Conservation (phyloP, 2,797 vertebrate genomes). For the Pelodytes ibericus region DNA sequence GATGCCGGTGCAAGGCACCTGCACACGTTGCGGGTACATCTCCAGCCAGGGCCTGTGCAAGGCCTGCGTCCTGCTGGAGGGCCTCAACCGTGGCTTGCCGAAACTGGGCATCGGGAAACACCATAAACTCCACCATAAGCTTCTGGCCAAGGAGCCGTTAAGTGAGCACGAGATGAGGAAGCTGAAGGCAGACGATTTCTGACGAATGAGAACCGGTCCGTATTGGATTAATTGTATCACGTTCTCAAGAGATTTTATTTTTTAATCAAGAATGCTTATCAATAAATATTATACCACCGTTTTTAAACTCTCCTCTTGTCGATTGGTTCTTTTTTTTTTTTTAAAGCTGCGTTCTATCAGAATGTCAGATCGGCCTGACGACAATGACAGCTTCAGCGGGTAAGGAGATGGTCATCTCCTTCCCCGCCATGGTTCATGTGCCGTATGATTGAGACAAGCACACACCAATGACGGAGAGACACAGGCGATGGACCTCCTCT, state of each 20-base stretch:
- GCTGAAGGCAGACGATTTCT: slow-evolving; percentile 73
- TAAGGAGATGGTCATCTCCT: no score
- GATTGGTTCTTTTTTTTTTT: no score
- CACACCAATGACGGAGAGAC: no score
- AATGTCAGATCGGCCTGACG: no score
- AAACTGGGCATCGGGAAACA: slow-evolving; percentile 86
- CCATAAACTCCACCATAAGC: slow-evolving; percentile 76
- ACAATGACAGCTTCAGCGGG: no score
- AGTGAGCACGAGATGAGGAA: slow-evolving; percentile 73
- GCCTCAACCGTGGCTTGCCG: slow-evolving; percentile 83
- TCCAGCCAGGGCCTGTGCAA: slow-evolving; percentile 87
- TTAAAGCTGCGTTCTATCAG: no score
- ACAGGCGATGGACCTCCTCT: no score
- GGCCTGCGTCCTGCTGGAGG: slow-evolving; percentile 86
- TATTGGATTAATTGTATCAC: neutral
- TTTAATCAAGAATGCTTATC: neutral
- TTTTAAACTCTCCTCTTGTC: neutral
- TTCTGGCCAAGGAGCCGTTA: slow-evolving; percentile 74
- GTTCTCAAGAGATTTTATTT: neutral
- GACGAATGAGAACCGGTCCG: slow-evolving; percentile 41
- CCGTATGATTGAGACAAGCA: no score
- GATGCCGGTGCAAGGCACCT: slow-evolving; percentile 74
- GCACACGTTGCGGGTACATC: slow-evolving; percentile 84
- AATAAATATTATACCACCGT: neutral
- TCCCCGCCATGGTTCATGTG: no score